Evolutionary conservation across 2,888 invertebrate species (phyloP).

Genomic region (Lottia gigantea): DNA sequence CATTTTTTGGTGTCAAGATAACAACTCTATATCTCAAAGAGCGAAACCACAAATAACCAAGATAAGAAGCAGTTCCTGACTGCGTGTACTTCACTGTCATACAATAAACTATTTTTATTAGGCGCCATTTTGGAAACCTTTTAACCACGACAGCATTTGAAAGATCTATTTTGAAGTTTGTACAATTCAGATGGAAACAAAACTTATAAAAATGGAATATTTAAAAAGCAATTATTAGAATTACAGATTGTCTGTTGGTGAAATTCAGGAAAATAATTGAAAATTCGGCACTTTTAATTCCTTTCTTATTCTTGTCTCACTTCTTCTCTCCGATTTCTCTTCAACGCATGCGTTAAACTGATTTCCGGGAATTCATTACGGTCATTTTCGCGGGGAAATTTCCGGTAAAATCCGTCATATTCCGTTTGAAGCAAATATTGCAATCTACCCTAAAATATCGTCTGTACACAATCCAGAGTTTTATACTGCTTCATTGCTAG

Average conservation of each 20-base stretch:
- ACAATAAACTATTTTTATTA: no score
- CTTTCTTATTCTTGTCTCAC: constrained; percentile 9
- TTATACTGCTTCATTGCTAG: no score
- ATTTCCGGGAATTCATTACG: constrained; percentile 37
- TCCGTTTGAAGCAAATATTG: no score
- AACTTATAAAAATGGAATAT: neutral
- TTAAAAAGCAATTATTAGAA: neutral
- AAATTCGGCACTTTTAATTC: constrained; percentile 3
- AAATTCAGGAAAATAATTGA: neutral
- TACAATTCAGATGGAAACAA: constrained; percentile 14
- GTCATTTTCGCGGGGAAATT: constrained; percentile 34
- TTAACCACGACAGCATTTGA: neutral
- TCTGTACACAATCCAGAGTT: no score
- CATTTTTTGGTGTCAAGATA: no score
- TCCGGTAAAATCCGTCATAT: constrained; percentile 23
- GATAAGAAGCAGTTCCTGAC: no score
- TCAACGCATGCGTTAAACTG: constrained; percentile 33
- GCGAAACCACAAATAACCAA: no score
- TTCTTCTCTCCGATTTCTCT: constrained; percentile 13
- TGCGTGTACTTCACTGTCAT: no score
- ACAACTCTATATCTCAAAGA: no score
- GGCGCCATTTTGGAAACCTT: no score
- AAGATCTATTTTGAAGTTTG: constrained; percentile 10
- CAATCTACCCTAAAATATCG: no score
- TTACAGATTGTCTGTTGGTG: neutral